Base-by-base conservation (phyloP, 2,113 vertebrate genomes). In the Lipophrys pholis region DNA sequence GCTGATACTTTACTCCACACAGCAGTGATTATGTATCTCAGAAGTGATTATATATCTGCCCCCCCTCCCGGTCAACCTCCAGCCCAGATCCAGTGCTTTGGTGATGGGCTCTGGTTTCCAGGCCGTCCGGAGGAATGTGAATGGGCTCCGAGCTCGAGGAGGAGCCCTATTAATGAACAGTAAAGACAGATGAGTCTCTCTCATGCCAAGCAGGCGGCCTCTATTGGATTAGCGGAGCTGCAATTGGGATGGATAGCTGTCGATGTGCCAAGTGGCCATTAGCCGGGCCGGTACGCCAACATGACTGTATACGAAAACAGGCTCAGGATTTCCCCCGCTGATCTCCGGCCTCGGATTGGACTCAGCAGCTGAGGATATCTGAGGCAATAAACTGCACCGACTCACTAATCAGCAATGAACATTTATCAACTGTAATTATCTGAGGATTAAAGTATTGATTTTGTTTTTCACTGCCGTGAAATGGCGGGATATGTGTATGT, bases 131-230 rank as follows among this genome's bases (percentile, higher is more conserved):
- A 86, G 87, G 81, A 91, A 89, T 86, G 87, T 80, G 79, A 84
- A 81, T 67, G 81, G 68, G 51, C 50, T 53, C 68, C 3, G 62
- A 45, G 64, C 79, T 74, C 15, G 39, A 78, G 42, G 60, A 87
- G 74, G 80, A 88, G 83, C 63, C 77, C 62, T 74, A 74, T 90
- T 92, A 92, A 92, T 91, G 88, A 91, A 86, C 84, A 76, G 81
- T 84, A 91, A 83, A 92, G 90, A 92, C 91, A 91, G 90, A 92
- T 81, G 89, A 92, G 87, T 58, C 75, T 41, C 73, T 50, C 71
- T 83, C 77, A 68, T 89, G 92, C 91, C 92, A 92, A 87, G 86
- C 85, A 89, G 87, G 87, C 89, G 84, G 67, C 83, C 85, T 87
- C 84, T 84, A 89, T 89, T 90, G 87, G 87, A 91, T 91, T 90